Conservation (phyloP, 2,797 vertebrate genomes). For the Nyctalus aviator region DNA sequence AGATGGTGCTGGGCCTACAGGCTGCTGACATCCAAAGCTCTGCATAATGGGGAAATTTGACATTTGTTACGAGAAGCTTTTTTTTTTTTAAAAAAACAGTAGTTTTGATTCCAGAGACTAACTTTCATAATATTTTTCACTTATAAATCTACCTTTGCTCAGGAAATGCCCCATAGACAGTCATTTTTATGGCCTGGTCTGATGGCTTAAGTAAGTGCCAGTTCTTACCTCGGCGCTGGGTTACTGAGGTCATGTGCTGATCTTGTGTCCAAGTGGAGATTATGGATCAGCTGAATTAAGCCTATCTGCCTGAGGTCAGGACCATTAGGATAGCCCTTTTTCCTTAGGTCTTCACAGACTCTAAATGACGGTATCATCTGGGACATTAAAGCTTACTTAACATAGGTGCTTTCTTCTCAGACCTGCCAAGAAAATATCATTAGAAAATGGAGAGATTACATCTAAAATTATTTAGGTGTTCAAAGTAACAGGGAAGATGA, state of each 20-base stretch:
- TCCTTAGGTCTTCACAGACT: background rate
- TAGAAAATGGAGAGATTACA: conserved; percentile 50
- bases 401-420: conserved; percentile 48
- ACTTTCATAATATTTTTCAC: conserved; percentile 32
- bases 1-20: background rate
- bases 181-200: background rate
- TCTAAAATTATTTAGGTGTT: conserved; percentile 19
- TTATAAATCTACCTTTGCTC: conserved; percentile 54
- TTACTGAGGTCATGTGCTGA: background rate
- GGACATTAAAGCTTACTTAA: conserved; percentile 60
- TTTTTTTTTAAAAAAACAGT: background rate
- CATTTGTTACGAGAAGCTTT: background rate
- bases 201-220: conserved; percentile 1
- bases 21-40: background rate
- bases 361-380: conserved; percentile 51
- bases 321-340: conserved; percentile 43
- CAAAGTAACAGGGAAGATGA: conserved; percentile 42
- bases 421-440: conserved; percentile 52
- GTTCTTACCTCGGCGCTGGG: background rate
- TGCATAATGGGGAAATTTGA: background rate
- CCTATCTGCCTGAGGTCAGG: background rate
- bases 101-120: conserved; percentile 41
- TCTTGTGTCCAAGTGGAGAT: background rate
- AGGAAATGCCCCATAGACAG: background rate
- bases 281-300: conserved; percentile 12